A percentile compares a stretch with the other conserved stretches of the same genome.
Evolutionary conservation across 2,888 invertebrate species (phyloP).

Genomic region (Proisotoma minuta): DNA sequence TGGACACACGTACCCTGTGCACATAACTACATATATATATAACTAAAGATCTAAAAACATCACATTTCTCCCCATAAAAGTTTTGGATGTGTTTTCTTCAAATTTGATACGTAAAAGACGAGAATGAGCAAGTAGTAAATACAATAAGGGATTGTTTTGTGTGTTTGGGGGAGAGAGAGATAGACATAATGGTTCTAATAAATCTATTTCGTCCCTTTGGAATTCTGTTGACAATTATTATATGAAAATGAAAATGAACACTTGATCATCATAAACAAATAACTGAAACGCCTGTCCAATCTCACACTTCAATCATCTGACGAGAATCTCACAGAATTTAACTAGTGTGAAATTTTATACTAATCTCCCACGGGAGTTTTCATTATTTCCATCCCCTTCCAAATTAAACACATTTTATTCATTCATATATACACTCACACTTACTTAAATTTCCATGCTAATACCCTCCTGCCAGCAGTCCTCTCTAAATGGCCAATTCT

Average conservation of each 20-base stretch:
- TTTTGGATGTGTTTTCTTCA: background rate
- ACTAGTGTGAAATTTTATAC: conserved; percentile 6
- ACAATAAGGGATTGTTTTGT: background rate
- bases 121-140: background rate
- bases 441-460: conserved; percentile 5
- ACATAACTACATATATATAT: background rate
- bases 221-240: conserved; percentile 6
- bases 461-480: background rate
- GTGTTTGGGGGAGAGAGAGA: background rate
- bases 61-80: no score
- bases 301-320: background rate
- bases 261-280: conserved; percentile 5
- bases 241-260: conserved; percentile 5
- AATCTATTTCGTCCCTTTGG: background rate
- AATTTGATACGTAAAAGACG: background rate
- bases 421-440: background rate
- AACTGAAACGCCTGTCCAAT: background rate
- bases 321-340: background rate
- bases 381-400: conserved; percentile 4
- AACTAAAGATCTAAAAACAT: background rate
- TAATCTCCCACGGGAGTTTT: background rate
- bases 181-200: background rate
- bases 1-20: no score
- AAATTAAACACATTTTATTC: background rate
- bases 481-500: conserved; percentile 4